phyloP scores from a whole-genome alignment of 2,113 vertebrate genomes.

The Bambusicola thoracicus region DNA sequence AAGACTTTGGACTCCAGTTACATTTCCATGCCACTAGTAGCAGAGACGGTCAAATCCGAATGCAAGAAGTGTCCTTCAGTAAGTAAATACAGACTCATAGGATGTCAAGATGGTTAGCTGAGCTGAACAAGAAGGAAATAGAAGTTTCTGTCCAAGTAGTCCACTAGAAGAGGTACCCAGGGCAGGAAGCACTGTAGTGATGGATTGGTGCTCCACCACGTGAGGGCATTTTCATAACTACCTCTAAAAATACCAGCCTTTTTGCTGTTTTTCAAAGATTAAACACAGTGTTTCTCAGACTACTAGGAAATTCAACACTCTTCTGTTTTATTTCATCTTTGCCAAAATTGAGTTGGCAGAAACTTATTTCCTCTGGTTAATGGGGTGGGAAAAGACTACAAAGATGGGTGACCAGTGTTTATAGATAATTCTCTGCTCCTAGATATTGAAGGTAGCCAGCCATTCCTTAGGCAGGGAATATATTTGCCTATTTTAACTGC shows the following conservation, averaged over 20 bases:
- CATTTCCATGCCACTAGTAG: slow-evolving; percentile 81
- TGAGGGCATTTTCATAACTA: not conserved
- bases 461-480: not conserved
- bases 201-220: not conserved
- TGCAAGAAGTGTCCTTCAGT: slow-evolving; percentile 90
- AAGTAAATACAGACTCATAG: slow-evolving; percentile 63
- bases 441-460: not conserved
- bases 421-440: not conserved
- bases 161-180: not conserved
- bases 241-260: not conserved
- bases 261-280: not conserved
- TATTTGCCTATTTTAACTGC: not conserved
- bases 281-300: not conserved
- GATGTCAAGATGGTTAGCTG: not conserved
- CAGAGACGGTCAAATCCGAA: slow-evolving; percentile 78
- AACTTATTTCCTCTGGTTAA: not conserved
- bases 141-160: not conserved
- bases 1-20: slow-evolving; percentile 86
- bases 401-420: not conserved
- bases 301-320: not conserved
- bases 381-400: not conserved
- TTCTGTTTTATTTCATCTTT: not conserved
- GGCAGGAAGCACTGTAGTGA: rapidly evolving
- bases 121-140: not conserved
- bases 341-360: not conserved